Percentiles rank a stretch among this genome's conserved stretches.
Conservation (phyloP, 2,113 vertebrate genomes). For the Elgaria multicarinata region DNA sequence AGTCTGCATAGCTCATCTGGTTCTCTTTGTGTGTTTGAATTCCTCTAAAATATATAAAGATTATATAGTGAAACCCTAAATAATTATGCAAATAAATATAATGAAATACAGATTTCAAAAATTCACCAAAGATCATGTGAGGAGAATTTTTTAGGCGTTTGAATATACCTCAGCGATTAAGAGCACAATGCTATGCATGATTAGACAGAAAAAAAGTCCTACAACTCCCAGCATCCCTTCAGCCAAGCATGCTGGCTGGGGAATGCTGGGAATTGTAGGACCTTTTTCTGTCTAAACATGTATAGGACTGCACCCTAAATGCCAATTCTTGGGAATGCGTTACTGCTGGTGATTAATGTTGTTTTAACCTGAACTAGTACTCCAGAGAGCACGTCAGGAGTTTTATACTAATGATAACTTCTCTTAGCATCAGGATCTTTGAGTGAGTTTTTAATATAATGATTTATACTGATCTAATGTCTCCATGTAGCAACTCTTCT, state of each 20-base stretch:
- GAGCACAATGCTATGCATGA: neutral
- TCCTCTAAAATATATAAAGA: constrained; percentile 82
- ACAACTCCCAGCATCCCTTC: too few species aligned
- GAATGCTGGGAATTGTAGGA: too few species aligned
- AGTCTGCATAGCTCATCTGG: constrained; percentile 98
- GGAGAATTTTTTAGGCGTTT: neutral
- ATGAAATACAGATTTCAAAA: neutral
- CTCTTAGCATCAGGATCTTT: neutral
- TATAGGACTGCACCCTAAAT: neutral
- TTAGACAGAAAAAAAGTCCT: too few species aligned
- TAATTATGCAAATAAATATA: neutral
- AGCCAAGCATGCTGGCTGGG: too few species aligned
- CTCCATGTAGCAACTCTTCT: neutral
- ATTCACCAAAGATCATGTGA: neutral
- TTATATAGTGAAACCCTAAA: neutral
- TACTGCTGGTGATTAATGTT: neutral
- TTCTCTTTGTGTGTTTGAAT: constrained; percentile 91
- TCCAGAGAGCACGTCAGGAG: neutral
- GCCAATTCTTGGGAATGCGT: neutral
- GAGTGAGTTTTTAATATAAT: neutral
- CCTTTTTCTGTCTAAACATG: too few species aligned
- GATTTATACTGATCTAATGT: neutral
- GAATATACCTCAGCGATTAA: neutral
- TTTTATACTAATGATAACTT: neutral
- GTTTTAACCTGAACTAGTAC: neutral